A percentile compares a stretch with the other conserved stretches of the same genome.
Evolutionary conservation across 2,888 invertebrate genomes (phyloP).

Genomic region (Isoperla grammatica): DNA sequence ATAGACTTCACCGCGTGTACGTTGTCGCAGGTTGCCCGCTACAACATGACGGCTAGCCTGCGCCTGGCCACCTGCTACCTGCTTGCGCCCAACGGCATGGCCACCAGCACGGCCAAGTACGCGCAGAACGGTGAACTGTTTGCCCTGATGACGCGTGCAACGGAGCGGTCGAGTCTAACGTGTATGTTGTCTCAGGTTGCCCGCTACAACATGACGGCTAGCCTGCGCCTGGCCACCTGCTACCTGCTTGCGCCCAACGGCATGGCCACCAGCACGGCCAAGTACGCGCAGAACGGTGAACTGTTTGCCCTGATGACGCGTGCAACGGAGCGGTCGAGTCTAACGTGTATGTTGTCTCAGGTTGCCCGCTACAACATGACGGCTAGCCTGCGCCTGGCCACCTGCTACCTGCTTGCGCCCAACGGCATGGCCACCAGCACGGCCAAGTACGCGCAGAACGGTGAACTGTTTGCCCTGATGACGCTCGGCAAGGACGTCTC

Average conservation of each 20-base stretch:
- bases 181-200: too few relatives aligned
- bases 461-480: constrained; percentile 70
- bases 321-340: too few relatives aligned
- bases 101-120: constrained; percentile 68
- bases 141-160: constrained; percentile 56
- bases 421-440: constrained; percentile 62
- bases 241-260: constrained; percentile 65
- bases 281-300: constrained; percentile 70
- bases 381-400: constrained; percentile 55
- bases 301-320: constrained; percentile 65
- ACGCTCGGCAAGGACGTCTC: constrained; percentile 66
- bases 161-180: too few relatives aligned
- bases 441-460: constrained; percentile 68
- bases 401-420: constrained; percentile 63
- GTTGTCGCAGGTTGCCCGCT: constrained; percentile 57
- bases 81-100: constrained; percentile 60
- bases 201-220: constrained; percentile 60
- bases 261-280: constrained; percentile 63
- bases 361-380: constrained; percentile 64
- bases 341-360: constrained; percentile 31
- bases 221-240: constrained; percentile 56
- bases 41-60: constrained; percentile 59
- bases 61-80: constrained; percentile 62
- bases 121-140: constrained; percentile 70
- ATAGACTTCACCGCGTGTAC: neutral